Base-by-base conservation (phyloP, 2,888 invertebrate species). In the Polymixis flavicincta region DNA sequence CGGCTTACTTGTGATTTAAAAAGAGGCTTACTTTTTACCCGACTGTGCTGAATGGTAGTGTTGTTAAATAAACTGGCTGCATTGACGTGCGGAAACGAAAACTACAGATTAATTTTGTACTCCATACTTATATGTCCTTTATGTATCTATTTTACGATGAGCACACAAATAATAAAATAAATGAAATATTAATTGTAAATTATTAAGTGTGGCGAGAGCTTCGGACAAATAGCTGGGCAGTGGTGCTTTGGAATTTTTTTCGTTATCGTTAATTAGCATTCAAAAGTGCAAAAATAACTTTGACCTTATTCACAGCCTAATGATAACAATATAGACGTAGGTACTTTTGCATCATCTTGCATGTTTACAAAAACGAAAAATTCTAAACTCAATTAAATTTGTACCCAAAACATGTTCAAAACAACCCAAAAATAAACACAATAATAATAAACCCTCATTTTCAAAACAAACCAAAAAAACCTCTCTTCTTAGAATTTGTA, bases 1-100 rank as follows among this genome's bases (percentile, higher is more conserved):
- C 78, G 80, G 86, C 81, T 88, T 88, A 88, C 80, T 81, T 78
- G 86, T 86, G 83, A 83, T 88, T 87, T 86, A 86, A 87, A 88
- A 87, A 86, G 82, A 78, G 87, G 85, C 86, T 88, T 88, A 86
- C 82, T 76, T 74, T 82, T 80, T 65, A 68, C 73, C 82, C 76
- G 63, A 82, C 75, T 80, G 72, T 75, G 69, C 76, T 70, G 81
- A 71, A 84, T 71, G 74, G 54, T 50, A 48, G 66, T 48, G 66
- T 60, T 71, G 74, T 66, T 74, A 63, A 72, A 84, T 80, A 77
- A 59, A 63, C 55, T 28, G 32, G 50, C 48, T 71, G 66, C 66
- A 64, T 52, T 77, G 65, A 70, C 2, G 32, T 22, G 32, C 52
- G 50, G 28, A 22, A 5, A 45, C 25, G 32, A 14, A 57, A 57